phyloP scores from a whole-genome alignment of 2,113 vertebrate species.

The Mustela lutreola region DNA sequence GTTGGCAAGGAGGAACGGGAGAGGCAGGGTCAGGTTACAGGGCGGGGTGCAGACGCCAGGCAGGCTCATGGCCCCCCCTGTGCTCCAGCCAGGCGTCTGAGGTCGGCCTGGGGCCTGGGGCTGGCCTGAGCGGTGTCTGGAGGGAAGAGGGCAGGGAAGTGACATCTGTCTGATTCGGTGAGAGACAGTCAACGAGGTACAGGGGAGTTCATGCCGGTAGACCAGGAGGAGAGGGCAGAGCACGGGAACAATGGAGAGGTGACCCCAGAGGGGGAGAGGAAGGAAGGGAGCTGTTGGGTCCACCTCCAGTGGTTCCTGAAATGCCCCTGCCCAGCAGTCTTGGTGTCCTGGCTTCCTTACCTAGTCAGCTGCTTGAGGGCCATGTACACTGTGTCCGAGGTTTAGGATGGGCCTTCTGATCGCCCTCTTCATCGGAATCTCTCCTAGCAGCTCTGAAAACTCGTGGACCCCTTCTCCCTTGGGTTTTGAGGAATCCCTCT shows the following conservation, averaged over 20 bases:
- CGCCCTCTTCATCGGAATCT: neutral
- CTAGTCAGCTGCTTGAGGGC: neutral
- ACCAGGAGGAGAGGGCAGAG: neutral
- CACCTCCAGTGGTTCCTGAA: neutral
- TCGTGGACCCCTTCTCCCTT: neutral
- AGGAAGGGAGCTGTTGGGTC: neutral
- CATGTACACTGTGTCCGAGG: too few species aligned
- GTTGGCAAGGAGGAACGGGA: neutral
- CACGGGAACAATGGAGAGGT: neutral
- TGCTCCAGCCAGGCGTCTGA: neutral
- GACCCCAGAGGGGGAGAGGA: neutral
- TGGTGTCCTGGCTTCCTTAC: neutral
- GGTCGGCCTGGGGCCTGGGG: too few species aligned
- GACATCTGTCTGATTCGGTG: neutral
- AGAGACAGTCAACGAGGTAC: neutral
- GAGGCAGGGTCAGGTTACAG: rapidly evolving
- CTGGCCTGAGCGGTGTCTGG: neutral
- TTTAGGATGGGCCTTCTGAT: neutral
- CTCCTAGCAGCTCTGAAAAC: neutral
- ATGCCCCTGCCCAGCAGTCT: neutral
- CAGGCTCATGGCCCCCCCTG: neutral
- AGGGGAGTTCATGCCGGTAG: neutral
- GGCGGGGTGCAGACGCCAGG: neutral
- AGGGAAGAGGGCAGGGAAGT: neutral
- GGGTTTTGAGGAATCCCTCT: neutral